These are phyloP conservation scores for Eupithecia abbreviata DNA, from an alignment of 2,888 invertebrate species.

Conservation along the genomic window DNA sequence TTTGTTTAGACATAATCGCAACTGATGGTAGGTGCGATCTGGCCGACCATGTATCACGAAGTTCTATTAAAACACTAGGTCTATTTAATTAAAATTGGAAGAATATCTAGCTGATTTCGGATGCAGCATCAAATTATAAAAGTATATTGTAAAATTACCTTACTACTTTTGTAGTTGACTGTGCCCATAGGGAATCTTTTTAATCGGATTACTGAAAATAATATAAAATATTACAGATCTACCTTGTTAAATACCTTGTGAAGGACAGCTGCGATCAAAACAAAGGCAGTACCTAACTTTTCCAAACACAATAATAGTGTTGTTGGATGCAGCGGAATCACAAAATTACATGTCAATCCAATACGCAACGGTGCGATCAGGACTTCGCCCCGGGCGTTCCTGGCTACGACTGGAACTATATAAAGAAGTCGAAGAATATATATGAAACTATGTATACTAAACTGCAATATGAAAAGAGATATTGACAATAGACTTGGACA, in stretches of 20 bases:
- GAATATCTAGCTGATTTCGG: background rate
- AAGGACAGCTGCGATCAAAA: background rate
- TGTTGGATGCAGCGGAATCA: slow-evolving; percentile 56
- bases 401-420: background rate
- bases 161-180: background rate
- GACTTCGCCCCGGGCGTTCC: slow-evolving; percentile 53
- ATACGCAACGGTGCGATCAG: slow-evolving; percentile 66
- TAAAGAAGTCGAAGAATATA: background rate
- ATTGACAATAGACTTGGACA: background rate
- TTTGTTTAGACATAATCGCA: background rate
- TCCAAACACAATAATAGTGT: slow-evolving; percentile 23
- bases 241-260: background rate
- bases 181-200: background rate
- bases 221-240: background rate
- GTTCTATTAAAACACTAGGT: background rate
- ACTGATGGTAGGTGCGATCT: background rate
- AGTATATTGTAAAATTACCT: background rate
- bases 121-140: background rate
- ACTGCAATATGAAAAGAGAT: background rate
- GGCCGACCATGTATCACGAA: background rate
- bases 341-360: slow-evolving; percentile 78
- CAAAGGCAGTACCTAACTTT: background rate
- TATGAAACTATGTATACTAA: background rate
- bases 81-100: too few relatives aligned
- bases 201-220: background rate